Base-by-base conservation (phyloP, 2,113 vertebrate species). In the Pseudorasbora parva region DNA sequence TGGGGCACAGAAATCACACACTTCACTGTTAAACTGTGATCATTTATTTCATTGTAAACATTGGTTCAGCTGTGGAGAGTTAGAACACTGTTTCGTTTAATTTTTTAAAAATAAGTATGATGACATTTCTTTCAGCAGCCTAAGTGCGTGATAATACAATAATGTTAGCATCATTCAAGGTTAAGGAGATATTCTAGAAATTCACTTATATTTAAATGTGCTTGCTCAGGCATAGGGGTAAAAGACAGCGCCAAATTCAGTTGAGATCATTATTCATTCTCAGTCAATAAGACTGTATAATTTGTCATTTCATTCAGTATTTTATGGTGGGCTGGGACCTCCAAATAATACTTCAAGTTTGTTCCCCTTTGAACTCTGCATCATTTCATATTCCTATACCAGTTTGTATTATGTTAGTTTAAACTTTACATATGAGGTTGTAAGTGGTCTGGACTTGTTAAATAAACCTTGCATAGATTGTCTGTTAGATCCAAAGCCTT, bases 251-350 rank as follows among this genome's bases (percentile, higher is more conserved):
- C 10, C 68, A 72, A 41, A 41, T 68, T 41, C 9, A 68, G 8
- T 68, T 51, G 15, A 21, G 19, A 33, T 43, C 7, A 59, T 30
- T 82, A 21, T 33, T 78, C 51, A 37, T 87, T 88, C 79, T 87
- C 87, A 62, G 85, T 86, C 80, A 30, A n/a, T 30, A 49, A 56
- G 10, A 47, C 78, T 87, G 73, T 78, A 84, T 9, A 78, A 69
- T 69, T 80, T 87, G 87, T 90, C 88, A 43, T 84, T 71, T 78
- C 64, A 47, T 66, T 84, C 91, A 91, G 89, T 90, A 89, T 92
- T 92, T 92, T 84, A 90, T 62, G 92, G 93, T 92, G 91, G 92
- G 89, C 91, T 91, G 92, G 93, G 89, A 92, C 90, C 91, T 92
- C 91, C 88, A 62, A 86, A 59, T 78, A 85, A 59, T 78, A 85